These are phyloP conservation scores for Pseudolycoriella hygida DNA, from an alignment of 2,888 invertebrate species.

Conservation along the genomic window DNA sequence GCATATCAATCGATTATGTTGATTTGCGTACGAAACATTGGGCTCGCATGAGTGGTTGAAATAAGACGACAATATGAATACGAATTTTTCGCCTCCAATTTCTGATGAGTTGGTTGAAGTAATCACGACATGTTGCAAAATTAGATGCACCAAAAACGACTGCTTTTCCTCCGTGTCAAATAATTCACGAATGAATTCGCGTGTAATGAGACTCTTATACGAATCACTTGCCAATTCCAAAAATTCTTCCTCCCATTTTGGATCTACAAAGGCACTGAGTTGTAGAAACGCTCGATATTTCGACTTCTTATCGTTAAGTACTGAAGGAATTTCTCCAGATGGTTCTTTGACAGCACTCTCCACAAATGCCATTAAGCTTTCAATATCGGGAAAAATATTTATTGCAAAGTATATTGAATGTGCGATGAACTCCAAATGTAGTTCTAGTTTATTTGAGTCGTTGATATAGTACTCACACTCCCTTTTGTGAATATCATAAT, in stretches of 20 bases:
- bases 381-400: background rate
- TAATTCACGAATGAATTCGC: background rate
- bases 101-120: too few relatives aligned
- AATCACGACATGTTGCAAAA: background rate
- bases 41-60: too few relatives aligned
- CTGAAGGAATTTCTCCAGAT: background rate
- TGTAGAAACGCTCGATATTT: slow-evolving; percentile 1
- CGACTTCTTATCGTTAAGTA: background rate
- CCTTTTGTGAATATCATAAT: background rate
- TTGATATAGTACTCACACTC: background rate
- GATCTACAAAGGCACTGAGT: background rate
- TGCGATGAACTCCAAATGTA: background rate
- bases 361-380: background rate
- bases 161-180: background rate
- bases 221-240: background rate
- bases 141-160: slow-evolving; percentile 2
- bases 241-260: background rate
- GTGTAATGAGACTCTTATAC: too few relatives aligned
- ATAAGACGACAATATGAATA: too few relatives aligned
- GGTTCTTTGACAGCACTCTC: background rate
- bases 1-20: background rate
- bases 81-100: too few relatives aligned
- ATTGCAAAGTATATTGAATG: background rate
- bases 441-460: too few relatives aligned
- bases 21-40: too few relatives aligned